Base-by-base conservation (phyloP, 2,797 vertebrate species). In the Paguma larvata region DNA sequence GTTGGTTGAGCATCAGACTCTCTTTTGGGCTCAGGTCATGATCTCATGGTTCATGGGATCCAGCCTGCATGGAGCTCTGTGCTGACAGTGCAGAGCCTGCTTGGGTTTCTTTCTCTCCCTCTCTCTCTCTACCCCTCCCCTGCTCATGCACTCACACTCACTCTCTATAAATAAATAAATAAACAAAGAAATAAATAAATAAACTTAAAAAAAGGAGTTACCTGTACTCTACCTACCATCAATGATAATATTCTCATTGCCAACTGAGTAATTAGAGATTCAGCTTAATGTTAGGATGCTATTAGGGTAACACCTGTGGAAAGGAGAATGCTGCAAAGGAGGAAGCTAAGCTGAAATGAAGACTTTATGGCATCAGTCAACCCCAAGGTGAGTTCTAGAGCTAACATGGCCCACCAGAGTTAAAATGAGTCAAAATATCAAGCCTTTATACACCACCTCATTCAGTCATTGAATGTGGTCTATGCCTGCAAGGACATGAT, bases 381-480 rank as follows among this genome's bases (percentile, higher is more conserved):
- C 4, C 16, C n/a, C 13, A 14, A n/a, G 32, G 44, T 30, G 13
- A 59, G 51, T 13, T 62, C 18, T 25, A 44, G 30, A 77, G 41
- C 51, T 46, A 16, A 86, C 25, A 10, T 14, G n/a, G 25, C 16
- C 62, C 41, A 53, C 65, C 19, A 62, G 34, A 63, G 5, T 30
- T 70, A 18, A 23, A 63, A 68, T 34, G 18, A 41, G 11, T 34
- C 15, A 77, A 44, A 63, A 70, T 46, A 21, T 9, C 2, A 4
- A 8, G 11, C 3, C 0, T 83, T 82, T n/a, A 73, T 16, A 46
- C 6, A 62, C 41, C 14, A 3, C 1, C 1, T 56, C 11, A 4
- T 59, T 73, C n/a, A 48, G 34, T 16, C 38, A 53, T 10, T 73
- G 23, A 11, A 15, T 25, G 4, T 51, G 5, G 59, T 9, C n/a